Conservation (phyloP, 2,113 vertebrate genomes). For the Pangasianodon hypophthalmus region DNA sequence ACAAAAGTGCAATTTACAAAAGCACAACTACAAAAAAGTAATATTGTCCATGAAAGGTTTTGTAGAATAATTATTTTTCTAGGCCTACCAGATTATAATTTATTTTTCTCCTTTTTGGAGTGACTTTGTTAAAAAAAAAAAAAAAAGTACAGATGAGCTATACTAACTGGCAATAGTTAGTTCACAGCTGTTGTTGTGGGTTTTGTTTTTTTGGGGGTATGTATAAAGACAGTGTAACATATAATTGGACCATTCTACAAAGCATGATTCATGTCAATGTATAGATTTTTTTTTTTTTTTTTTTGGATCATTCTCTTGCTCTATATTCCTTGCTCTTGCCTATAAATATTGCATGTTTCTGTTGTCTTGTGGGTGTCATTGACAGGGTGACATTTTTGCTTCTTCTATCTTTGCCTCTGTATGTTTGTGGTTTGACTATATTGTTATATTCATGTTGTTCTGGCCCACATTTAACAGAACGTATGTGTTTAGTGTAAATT, state of each 20-base stretch:
- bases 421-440: neutral
- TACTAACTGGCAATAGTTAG: neutral
- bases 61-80: constrained; percentile 29
- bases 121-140: neutral
- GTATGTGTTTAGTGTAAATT: neutral
- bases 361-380: constrained; percentile 23
- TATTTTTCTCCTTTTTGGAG: constrained; percentile 10
- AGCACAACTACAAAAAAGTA: neutral
- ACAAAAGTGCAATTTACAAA: neutral
- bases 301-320: neutral
- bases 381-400: neutral
- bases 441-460: neutral
- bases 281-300: neutral
- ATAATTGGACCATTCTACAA: neutral
- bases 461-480: neutral
- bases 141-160: neutral
- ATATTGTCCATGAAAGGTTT: constrained; percentile 9
- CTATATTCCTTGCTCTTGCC: neutral
- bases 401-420: neutral
- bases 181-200: neutral
- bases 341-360: constrained; percentile 9
- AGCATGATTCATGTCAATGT: no score
- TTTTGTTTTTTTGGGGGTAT: neutral
- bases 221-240: neutral
- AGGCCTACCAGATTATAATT: constrained; percentile 20